These are phyloP conservation scores for Pseudochirops corinnae DNA, from an alignment of 2,797 vertebrate genomes.

Conservation along the genomic window DNA sequence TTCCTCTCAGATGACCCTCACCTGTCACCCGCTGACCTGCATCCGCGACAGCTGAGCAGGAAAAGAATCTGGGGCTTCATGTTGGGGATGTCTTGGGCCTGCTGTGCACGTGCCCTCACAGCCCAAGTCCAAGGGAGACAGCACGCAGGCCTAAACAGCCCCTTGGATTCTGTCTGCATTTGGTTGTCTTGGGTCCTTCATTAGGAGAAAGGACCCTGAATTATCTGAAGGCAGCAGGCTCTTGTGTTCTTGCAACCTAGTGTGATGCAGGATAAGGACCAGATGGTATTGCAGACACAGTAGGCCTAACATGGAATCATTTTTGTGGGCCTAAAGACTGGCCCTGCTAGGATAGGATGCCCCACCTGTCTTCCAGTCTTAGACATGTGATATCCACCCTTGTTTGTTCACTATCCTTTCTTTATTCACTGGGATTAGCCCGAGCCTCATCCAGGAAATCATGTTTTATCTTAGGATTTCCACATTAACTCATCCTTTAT, in stretches of 20 bases:
- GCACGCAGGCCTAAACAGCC: background rate
- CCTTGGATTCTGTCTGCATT: slow-evolving; percentile 12
- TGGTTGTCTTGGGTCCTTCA: slow-evolving; percentile 46
- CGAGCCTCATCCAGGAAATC: slow-evolving; percentile 60
- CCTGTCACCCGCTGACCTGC: no score
- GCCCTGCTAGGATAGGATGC: background rate
- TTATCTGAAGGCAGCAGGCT: background rate
- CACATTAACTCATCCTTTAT: slow-evolving; percentile 27
- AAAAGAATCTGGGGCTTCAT: background rate
- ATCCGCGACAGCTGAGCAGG: background rate
- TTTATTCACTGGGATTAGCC: slow-evolving; percentile 7
- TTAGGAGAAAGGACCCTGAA: slow-evolving; percentile 1
- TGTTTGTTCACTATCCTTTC: slow-evolving; percentile 26
- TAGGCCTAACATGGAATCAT: background rate
- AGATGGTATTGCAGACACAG: background rate
- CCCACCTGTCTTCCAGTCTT: background rate
- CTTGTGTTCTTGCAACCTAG: no score
- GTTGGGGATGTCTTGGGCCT: background rate
- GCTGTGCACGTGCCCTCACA: background rate
- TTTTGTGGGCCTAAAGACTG: background rate
- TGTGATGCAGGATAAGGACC: no score
- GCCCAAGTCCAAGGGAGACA: background rate
- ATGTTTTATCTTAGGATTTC: slow-evolving; percentile 42
- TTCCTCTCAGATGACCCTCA: background rate
- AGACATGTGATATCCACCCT: slow-evolving; percentile 10